A percentile compares a stretch with the other conserved stretches of the same genome.
These are phyloP conservation scores for Agriopis marginaria DNA, from an alignment of 2,888 invertebrate genomes.

Conservation along the genomic window DNA sequence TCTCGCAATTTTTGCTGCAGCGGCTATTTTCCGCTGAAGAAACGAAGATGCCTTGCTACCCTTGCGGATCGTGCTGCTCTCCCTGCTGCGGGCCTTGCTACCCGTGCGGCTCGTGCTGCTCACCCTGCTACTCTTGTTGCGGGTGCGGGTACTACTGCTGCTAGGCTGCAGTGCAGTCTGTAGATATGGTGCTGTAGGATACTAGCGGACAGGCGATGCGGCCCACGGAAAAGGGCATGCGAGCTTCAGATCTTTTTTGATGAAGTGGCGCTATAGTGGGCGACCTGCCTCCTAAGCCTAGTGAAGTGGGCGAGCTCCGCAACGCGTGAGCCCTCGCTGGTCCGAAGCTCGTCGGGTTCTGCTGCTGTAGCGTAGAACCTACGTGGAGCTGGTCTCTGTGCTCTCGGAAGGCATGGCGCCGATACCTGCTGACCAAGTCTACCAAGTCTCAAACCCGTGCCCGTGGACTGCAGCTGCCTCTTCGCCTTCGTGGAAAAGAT, in stretches of 20 bases:
- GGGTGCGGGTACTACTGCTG: slow-evolving; percentile 55
- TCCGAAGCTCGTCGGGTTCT: not conserved
- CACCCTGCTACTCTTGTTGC: slow-evolving; percentile 59
- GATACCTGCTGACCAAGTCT: not conserved
- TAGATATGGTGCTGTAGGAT: not conserved
- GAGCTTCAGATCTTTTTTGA: not conserved
- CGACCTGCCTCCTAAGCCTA: no score
- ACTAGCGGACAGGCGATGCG: slow-evolving; percentile 9
- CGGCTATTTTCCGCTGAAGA: slow-evolving; percentile 35
- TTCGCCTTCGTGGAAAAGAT: slow-evolving; percentile 24
- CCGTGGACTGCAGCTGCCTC: slow-evolving; percentile 30
- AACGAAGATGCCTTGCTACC: slow-evolving; percentile 63
- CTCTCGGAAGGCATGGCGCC: not conserved
- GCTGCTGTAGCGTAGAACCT: not conserved
- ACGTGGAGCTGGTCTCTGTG: not conserved
- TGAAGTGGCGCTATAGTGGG: not conserved
- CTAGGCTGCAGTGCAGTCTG: slow-evolving; percentile 24
- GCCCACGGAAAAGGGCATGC: not conserved
- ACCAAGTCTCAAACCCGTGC: slow-evolving; percentile 10
- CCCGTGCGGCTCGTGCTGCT: slow-evolving; percentile 60
- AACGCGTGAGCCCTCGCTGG: slow-evolving; percentile 6
- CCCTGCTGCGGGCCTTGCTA: slow-evolving; percentile 62
- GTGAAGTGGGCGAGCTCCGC: not conserved
- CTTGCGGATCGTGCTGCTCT: slow-evolving; percentile 55
- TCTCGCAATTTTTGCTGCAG: slow-evolving; percentile 35